Base-by-base conservation (phyloP, 2,888 invertebrate genomes). In the Polymixis lichenea region DNA sequence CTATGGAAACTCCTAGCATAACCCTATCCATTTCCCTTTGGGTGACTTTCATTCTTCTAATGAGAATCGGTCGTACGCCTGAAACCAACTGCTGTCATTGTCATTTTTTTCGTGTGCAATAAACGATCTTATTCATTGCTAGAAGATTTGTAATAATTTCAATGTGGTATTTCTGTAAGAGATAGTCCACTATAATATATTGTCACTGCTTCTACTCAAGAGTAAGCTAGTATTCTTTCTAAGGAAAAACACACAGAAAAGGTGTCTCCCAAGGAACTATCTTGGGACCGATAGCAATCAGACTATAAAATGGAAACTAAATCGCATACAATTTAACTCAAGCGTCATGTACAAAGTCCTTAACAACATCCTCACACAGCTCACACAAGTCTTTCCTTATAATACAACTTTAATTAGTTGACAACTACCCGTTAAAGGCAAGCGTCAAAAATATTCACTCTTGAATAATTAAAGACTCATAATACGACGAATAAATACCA, bases 341-440 rank as follows among this genome's bases (percentile, higher is more conserved):
- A 78, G 56, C 60, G 49, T 79, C 62, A 70, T 85, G 87, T 86
- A 70, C 72, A 85, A 70, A 66, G 75, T 43, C 77, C 85, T 78
- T 83, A 73, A 86, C 85, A 67, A 75, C 76, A 78, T 75, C 74
- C 58, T 62, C 62, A 49, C 66, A 61, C 62, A 67, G 75, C 77
- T 66, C 32, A 62, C 68, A 77, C 84, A 72, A 60, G 84, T 80
- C 86, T 86, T 83, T 81, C 91, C 91, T 86, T 90, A 88, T 84
- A 89, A 86, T 82, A 85, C 87, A 75, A 80, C 86, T 87, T 91
- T 91, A 91, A 91, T 91, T 91, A 88, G 85, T 77, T 58, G 62
- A 60, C 84, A 74, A 69, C 72, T 67, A 80, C 70, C 56, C 81
- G 67, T 83, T 78, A 71, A 86, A 69, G 85, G 81, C 32, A 32